Base-by-base conservation (phyloP, 2,113 vertebrate species). In the Dicentrarchus labrax region DNA sequence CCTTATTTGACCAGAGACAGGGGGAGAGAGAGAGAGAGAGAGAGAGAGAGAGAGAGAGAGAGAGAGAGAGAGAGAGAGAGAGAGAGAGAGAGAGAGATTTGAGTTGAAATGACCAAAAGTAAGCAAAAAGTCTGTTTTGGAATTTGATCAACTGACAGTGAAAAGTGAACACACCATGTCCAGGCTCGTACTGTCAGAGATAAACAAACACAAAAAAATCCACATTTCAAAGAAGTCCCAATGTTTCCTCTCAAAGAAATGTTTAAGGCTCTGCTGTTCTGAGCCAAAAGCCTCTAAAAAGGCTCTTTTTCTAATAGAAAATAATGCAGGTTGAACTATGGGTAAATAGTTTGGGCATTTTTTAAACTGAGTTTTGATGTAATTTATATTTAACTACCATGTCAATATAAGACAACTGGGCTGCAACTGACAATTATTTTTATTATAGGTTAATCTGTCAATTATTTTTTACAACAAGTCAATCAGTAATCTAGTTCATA, bases 1-100 rank as follows among this genome's bases (percentile, higher is more conserved):
- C 94, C 94, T 94, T 94, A 94, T 94, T 94, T 94, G 94, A 94
- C 79, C 93, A 93, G 65, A 96, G 92, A 96, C 91, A 59, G 71
- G 79, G 67, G 12, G 57, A 86, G 71, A 72, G 79, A 30, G 56
- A 96, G 91, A 96, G 90, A 57, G 70, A 82, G 66, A n/a, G n/a
- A n/a, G 17, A 39, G 38, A 21, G n/a, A 76, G 47, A 84, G 66
- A 76, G 83, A 30, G 53, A 72, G 22, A 93, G 65, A 96, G 92
- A 96, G 90, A 59, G 71, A 78, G 67, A 56, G 69, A 80, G 65
- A 21, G 54, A 85, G 62, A 78, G 78, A 21, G 38, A 76, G 17
- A 68, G 9, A 47, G n/a, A 74, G 59, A 72, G 22, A 59, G 36
- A 30, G 80, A 61, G 64, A 80, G n/a, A 78, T 83, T 74, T 87